Conservation (phyloP, 2,888 invertebrate species). For the Platerodrilus igneus region DNA sequence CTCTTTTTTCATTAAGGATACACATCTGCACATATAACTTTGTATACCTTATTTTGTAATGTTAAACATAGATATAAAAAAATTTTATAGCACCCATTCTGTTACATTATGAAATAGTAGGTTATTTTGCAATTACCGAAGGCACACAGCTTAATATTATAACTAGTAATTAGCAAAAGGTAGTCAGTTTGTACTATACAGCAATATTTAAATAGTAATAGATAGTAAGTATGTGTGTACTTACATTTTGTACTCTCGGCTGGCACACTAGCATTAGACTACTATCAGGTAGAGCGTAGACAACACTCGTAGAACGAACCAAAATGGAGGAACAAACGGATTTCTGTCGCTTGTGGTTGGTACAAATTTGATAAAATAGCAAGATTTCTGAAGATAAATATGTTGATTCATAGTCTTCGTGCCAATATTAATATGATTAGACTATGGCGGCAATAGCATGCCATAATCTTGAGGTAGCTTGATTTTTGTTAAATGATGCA, state of each 20-base stretch:
- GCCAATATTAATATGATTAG: no score
- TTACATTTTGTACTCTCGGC: slow-evolving; percentile 25
- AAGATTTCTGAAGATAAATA: no score
- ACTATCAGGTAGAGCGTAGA: slow-evolving; percentile 33
- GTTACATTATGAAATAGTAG: slow-evolving; percentile 48
- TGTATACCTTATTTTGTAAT: slow-evolving; percentile 34
- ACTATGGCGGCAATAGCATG: no score
- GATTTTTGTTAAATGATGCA: no score
- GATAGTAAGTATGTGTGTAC: no score
- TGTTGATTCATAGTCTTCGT: no score
- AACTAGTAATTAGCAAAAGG: slow-evolving; percentile 52
- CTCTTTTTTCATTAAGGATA: slow-evolving; percentile 25
- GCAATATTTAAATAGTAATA: slow-evolving; percentile 43
- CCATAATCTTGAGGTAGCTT: no score
- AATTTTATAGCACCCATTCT: slow-evolving; percentile 48
- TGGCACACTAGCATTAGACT: slow-evolving; percentile 23
- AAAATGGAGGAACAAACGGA: slow-evolving; percentile 29
- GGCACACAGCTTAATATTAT: slow-evolving; percentile 67
- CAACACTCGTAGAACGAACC: slow-evolving; percentile 35
- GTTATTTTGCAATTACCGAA: slow-evolving; percentile 73
- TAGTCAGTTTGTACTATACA: slow-evolving; percentile 50
- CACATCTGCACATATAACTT: slow-evolving; percentile 25
- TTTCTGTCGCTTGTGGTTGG: slow-evolving; percentile 24
- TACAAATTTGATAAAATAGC: no score
- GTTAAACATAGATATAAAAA: slow-evolving; percentile 45